A percentile compares a stretch with the other conserved stretches of the same genome.
Evolutionary conservation across 2,888 invertebrate species (phyloP).

Genomic region (Pteria penguin): DNA sequence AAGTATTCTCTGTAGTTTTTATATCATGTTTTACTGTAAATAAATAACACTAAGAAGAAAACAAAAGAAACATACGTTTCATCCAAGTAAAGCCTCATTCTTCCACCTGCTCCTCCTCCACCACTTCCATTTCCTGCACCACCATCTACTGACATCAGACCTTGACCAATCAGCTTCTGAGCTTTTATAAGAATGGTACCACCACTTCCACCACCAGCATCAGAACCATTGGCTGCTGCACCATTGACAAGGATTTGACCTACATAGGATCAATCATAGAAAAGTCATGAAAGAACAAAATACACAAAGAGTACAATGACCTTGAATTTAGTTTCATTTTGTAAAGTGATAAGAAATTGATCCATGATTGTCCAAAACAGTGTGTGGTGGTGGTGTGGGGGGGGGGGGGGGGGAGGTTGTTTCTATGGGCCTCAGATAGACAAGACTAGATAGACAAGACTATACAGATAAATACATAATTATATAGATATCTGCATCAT

Average conservation of each 20-base stretch:
- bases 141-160: conserved; percentile 56
- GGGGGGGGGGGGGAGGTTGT: too few relatives aligned
- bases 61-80: conserved; percentile 50
- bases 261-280: too few relatives aligned
- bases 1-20: too few relatives aligned
- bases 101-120: conserved; percentile 68
- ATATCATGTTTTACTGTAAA: too few relatives aligned
- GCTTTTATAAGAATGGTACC: conserved; percentile 55
- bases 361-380: too few relatives aligned
- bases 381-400: too few relatives aligned
- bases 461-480: too few relatives aligned
- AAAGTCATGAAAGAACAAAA: neutral
- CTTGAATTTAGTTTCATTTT: neutral
- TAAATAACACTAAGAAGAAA: too few relatives aligned
- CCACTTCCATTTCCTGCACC: conserved; percentile 53
- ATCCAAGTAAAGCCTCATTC: conserved; percentile 49
- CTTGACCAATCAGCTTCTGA: conserved; percentile 51
- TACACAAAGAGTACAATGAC: too few relatives aligned
- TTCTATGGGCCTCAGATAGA: too few relatives aligned
- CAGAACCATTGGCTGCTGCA: conserved; percentile 42
- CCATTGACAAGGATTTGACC: conserved; percentile 63
- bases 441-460: too few relatives aligned
- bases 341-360: neutral
- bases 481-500: too few relatives aligned
- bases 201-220: conserved; percentile 66